These are phyloP conservation scores for Oreohelix idahoensis DNA, from an alignment of 1,140 invertebrate species.

Conservation along the genomic window DNA sequence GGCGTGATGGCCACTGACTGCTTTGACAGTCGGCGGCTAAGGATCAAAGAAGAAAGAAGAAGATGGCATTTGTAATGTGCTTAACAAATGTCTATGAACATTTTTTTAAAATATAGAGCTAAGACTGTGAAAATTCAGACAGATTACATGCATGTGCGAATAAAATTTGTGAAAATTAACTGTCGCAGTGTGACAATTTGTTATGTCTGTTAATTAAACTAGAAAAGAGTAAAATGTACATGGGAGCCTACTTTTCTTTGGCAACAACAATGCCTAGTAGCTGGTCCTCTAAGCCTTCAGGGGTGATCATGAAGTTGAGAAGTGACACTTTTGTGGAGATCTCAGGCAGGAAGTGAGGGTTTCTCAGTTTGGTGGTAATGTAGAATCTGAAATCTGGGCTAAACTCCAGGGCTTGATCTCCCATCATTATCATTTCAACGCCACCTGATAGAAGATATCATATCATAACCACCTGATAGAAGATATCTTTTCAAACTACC, in stretches of 20 bases:
- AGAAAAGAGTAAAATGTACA: neutral
- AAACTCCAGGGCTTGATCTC: conserved; percentile 73
- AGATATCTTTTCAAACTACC: no score
- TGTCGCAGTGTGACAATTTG: no score
- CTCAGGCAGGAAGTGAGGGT: conserved; percentile 73
- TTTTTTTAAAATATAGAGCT: no score
- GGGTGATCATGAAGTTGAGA: conserved; percentile 75
- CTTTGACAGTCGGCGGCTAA: no score
- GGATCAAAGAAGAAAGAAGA: no score
- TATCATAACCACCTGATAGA: neutral
- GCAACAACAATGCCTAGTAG: conserved; percentile 74
- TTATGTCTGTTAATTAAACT: no score
- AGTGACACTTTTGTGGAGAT: conserved; percentile 74
- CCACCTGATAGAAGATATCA: conserved; percentile 54
- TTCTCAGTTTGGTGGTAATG: conserved; percentile 73
- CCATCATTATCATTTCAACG: conserved; percentile 72
- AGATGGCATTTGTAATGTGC: no score
- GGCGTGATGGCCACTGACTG: no score
- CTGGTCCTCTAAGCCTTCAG: conserved; percentile 74
- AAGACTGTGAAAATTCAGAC: no score
- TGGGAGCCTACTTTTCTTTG: conserved; percentile 71
- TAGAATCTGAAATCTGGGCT: conserved; percentile 72
- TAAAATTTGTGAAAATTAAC: no score
- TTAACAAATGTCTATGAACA: no score
- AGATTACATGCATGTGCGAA: no score